Evolutionary conservation across 2,113 vertebrate genomes (phyloP).

Genomic region (Corythaeola cristata): DNA sequence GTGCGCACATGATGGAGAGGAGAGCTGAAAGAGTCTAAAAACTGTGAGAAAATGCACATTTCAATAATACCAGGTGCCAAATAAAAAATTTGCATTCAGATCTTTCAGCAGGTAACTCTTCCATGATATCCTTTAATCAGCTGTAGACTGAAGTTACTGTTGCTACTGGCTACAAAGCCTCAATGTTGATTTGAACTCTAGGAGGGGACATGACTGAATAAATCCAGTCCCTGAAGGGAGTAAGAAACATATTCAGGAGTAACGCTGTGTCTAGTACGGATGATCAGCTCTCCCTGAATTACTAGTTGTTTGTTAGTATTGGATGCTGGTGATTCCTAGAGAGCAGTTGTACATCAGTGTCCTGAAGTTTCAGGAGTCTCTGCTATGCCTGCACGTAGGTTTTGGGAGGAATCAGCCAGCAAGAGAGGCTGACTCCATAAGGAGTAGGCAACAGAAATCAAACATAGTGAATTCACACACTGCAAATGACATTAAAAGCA

Average conservation of each 20-base stretch:
- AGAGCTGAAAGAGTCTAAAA: background rate
- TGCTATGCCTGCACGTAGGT: background rate
- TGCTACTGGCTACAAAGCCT: background rate
- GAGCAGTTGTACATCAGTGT: background rate
- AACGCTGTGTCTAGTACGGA: too few species aligned
- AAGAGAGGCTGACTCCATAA: background rate
- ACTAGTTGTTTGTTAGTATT: background rate
- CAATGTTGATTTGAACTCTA: background rate
- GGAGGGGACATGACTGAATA: background rate
- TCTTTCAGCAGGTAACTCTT: background rate
- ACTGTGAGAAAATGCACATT: background rate
- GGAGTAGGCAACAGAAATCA: background rate
- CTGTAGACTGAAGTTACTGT: background rate
- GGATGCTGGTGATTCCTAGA: background rate
- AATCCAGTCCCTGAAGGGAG: background rate
- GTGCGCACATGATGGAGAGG: background rate
- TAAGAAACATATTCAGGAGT: background rate
- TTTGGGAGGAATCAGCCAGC: background rate
- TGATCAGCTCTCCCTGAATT: background rate
- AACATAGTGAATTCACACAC: background rate
- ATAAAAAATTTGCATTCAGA: background rate
- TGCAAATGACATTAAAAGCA: background rate
- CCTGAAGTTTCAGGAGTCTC: background rate
- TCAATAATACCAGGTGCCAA: background rate
- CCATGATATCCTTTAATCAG: background rate